phyloP scores from a whole-genome alignment of 92 coral and sea anemone species.

The Zoanthus sansibaricus region DNA sequence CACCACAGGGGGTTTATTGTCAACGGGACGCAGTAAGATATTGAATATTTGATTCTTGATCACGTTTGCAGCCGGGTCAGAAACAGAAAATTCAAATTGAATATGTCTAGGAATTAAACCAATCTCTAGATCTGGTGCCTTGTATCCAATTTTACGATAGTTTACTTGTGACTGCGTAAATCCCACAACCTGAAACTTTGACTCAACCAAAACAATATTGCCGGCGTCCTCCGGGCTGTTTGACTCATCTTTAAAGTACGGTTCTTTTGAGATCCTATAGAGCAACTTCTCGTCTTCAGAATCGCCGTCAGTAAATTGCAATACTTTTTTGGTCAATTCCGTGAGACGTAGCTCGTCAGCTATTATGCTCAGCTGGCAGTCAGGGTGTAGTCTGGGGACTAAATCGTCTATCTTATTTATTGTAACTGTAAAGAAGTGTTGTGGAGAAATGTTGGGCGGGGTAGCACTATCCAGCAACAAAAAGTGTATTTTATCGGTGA shows the following conservation, averaged over 20 bases:
- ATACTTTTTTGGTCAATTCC: conserved; percentile 51
- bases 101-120: conserved; percentile 74
- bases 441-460: conserved; percentile 86
- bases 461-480: conserved; percentile 82
- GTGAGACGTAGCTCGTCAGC: conserved; percentile 72
- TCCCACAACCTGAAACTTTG: conserved; percentile 59
- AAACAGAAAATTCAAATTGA: conserved; percentile 92
- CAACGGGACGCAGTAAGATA: conserved; percentile 73
- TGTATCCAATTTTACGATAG: conserved; percentile 80
- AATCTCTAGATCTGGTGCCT: conserved; percentile 84
- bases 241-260: conserved; percentile 68
- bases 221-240: conserved; percentile 74
- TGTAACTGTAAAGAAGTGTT: conserved; percentile 73
- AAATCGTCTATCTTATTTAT: conserved; percentile 80
- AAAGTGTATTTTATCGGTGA: conserved; percentile 78
- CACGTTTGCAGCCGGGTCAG: conserved; percentile 86
- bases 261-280: conserved; percentile 70
- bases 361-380: conserved; percentile 60
- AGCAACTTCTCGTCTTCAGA: conserved; percentile 76
- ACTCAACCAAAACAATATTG: conserved; percentile 65
- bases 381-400: conserved; percentile 61
- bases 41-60: conserved; percentile 67
- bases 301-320: conserved; percentile 88
- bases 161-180: conserved; percentile 89
- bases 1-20: conserved; percentile 77